phyloP scores from a whole-genome alignment of 1,140 invertebrate genomes.

The Drosophila sproati region DNA sequence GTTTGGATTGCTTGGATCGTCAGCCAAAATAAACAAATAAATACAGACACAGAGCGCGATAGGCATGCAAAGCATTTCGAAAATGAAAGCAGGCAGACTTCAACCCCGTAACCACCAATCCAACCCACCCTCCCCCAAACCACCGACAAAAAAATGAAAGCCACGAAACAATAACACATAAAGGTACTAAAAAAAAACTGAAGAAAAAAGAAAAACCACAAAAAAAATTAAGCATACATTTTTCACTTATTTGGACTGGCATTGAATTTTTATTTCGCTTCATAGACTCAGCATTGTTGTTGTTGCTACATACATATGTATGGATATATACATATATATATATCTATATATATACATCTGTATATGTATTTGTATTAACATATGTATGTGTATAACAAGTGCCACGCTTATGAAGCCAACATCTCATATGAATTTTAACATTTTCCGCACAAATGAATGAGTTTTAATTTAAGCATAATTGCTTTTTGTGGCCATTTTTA shows the following conservation, averaged over 20 bases:
- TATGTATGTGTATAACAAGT: conserved; percentile 52
- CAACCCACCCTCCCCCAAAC: no score
- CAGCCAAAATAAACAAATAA: conserved; percentile 46
- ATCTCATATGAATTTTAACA: conserved; percentile 70
- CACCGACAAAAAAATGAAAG: conserved; percentile 6
- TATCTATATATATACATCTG: not conserved
- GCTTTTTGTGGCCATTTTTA: conserved; percentile 63
- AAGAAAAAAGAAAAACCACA: not conserved
- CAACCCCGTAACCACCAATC: no score
- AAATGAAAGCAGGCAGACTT: conserved; percentile 26
- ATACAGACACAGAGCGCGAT: not conserved
- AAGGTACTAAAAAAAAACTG: not conserved
- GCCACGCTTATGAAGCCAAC: conserved; percentile 30
- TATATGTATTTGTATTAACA: conserved; percentile 26
- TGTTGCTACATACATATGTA: conserved; percentile 6
- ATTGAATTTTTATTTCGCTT: conserved; percentile 71
- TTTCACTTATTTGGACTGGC: conserved; percentile 74
- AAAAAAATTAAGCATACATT: conserved; percentile 68
- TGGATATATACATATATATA: not conserved
- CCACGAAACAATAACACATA: not conserved
- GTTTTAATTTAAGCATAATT: conserved; percentile 83
- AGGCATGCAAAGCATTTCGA: conserved; percentile 45
- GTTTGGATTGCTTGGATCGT: conserved; percentile 41
- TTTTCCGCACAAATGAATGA: conserved; percentile 76
- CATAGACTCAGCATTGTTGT: conserved; percentile 48